These are phyloP conservation scores for Drosophila nebulosa DNA, from an alignment of 1,140 invertebrate species.

Conservation along the genomic window DNA sequence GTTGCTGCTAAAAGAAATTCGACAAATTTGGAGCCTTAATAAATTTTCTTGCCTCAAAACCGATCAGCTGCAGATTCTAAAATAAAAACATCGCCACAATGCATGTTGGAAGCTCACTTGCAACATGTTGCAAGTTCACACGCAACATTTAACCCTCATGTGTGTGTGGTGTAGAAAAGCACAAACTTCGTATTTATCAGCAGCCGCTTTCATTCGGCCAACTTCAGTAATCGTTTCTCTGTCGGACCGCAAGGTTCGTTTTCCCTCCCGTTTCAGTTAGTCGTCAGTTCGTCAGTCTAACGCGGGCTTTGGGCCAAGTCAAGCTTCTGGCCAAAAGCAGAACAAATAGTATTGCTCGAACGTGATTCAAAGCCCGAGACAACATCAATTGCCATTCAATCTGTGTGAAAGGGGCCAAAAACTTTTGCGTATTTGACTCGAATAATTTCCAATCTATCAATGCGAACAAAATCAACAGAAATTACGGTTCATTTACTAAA, in stretches of 20 bases:
- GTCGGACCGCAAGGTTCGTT: constrained; percentile 29
- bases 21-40: neutral
- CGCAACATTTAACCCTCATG: constrained; percentile 2
- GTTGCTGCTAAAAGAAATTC: neutral
- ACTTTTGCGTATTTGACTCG: constrained; percentile 16
- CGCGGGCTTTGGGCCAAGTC: constrained; percentile 5
- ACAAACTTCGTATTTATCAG: constrained; percentile 51
- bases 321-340: constrained; percentile 24
- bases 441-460: constrained; percentile 8
- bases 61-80: neutral
- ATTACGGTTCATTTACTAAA: constrained; percentile 49
- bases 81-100: constrained; percentile 59
- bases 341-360: neutral
- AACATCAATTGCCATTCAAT: constrained; percentile 31
- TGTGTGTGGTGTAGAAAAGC: constrained; percentile 4
- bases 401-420: constrained; percentile 10
- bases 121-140: constrained; percentile 35
- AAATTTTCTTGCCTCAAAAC: neutral
- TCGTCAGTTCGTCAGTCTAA: neutral
- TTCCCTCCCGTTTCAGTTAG: neutral
- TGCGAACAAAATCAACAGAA: constrained; percentile 32
- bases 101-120: neutral
- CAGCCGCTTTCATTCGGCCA: constrained; percentile 34
- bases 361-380: neutral
- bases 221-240: constrained; percentile 61